Conservation (phyloP, 2,113 vertebrate species). For the Cyprinodon variegatus region DNA sequence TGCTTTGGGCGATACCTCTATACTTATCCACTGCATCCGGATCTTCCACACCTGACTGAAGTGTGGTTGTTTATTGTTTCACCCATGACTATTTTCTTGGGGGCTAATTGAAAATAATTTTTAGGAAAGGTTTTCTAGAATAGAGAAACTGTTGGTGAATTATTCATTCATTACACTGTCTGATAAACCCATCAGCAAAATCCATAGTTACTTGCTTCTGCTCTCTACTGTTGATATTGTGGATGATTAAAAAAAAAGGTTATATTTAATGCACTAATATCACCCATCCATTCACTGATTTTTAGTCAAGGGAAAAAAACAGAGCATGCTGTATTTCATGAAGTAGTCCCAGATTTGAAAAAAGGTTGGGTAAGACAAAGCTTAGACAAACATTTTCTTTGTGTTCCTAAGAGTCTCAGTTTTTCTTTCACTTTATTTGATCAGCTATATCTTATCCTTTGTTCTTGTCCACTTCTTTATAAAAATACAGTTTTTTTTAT, state of each 20-base stretch:
- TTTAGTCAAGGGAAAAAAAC: not conserved
- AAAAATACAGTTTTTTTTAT: not conserved
- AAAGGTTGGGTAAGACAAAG: not conserved
- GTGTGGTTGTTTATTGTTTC: not conserved
- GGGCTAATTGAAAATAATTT: slow-evolving; percentile 3
- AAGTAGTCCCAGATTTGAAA: not conserved
- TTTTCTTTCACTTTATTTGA: not conserved
- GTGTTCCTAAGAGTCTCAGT: not conserved
- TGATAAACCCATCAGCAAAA: slow-evolving; percentile 12
- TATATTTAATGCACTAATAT: not conserved
- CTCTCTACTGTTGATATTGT: not conserved
- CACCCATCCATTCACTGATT: not conserved
- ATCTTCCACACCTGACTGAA: slow-evolving; percentile 21
- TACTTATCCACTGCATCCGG: slow-evolving; percentile 20
- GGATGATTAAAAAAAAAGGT: not conserved
- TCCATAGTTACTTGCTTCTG: not conserved
- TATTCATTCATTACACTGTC: not conserved
- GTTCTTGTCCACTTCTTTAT: not conserved
- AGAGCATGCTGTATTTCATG: not conserved
- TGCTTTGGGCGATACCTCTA: slow-evolving; percentile 7
- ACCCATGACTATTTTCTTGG: slow-evolving; percentile 10
- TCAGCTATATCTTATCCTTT: not conserved
- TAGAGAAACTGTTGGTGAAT: not conserved
- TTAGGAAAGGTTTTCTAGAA: not conserved
- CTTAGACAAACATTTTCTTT: not conserved